A percentile compares a stretch with the other conserved stretches of the same genome.
These are phyloP conservation scores for Phocoena phocoena DNA, from an alignment of 2,113 vertebrate genomes.

Conservation along the genomic window DNA sequence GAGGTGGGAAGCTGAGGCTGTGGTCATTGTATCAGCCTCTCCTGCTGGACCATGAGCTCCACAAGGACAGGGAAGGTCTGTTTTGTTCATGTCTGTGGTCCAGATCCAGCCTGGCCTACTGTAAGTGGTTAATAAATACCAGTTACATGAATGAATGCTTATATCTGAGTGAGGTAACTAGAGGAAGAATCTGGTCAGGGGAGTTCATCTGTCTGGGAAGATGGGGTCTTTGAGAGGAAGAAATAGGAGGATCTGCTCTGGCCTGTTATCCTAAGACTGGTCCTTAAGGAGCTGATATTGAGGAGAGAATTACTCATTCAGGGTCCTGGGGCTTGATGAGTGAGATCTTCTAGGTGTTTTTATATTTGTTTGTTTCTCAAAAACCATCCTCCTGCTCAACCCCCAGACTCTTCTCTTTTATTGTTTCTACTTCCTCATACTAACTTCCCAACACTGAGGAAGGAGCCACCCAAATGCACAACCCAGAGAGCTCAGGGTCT, in stretches of 20 bases:
- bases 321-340: neutral
- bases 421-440: slow-evolving; percentile 1
- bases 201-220: neutral
- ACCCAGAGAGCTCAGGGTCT: neutral
- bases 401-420: neutral
- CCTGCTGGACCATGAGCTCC: neutral
- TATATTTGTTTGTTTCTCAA: neutral
- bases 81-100: neutral
- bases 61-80: neutral
- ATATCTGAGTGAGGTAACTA: neutral
- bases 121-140: neutral
- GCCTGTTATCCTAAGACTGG: neutral
- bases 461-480: neutral
- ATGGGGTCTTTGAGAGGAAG: neutral
- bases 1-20: neutral
- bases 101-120: neutral
- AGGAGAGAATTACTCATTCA: neutral
- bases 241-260: neutral
- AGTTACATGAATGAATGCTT: neutral
- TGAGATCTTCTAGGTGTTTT: neutral
- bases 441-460: neutral
- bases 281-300: neutral
- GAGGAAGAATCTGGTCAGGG: neutral
- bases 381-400: neutral
- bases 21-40: neutral